These are phyloP conservation scores for Noctilio leporinus DNA, from an alignment of 2,113 vertebrate genomes.

Conservation along the genomic window DNA sequence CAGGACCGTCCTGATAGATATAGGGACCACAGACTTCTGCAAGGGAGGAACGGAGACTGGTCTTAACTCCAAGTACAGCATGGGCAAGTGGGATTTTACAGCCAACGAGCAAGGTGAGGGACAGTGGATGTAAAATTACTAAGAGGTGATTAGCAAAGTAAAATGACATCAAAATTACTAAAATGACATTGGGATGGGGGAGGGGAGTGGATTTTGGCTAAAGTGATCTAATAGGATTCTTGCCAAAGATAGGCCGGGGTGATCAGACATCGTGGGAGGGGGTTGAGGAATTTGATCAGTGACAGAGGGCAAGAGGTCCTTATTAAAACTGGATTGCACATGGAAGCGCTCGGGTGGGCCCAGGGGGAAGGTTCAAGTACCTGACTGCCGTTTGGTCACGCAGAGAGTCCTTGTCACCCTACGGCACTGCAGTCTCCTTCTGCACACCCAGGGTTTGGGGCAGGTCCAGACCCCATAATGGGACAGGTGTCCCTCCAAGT, in stretches of 20 bases:
- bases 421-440: background rate
- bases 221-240: background rate
- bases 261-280: background rate
- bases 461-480: background rate
- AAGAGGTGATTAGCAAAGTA: background rate
- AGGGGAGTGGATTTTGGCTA: background rate
- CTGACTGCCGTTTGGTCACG: background rate
- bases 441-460: background rate
- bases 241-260: background rate
- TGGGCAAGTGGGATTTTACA: background rate
- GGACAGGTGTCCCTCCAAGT: background rate
- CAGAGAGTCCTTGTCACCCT: background rate
- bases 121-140: background rate
- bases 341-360: background rate
- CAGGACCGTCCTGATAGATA: background rate
- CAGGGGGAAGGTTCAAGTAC: background rate
- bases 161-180: background rate
- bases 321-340: background rate
- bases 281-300: background rate
- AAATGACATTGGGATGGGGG: background rate
- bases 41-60: background rate
- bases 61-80: background rate
- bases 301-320: background rate
- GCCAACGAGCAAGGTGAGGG: background rate
- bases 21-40: background rate